A percentile compares a stretch with the other conserved stretches of the same genome.
These are phyloP conservation scores for Deroplatys truncata DNA, from an alignment of 2,888 invertebrate genomes.

Conservation along the genomic window DNA sequence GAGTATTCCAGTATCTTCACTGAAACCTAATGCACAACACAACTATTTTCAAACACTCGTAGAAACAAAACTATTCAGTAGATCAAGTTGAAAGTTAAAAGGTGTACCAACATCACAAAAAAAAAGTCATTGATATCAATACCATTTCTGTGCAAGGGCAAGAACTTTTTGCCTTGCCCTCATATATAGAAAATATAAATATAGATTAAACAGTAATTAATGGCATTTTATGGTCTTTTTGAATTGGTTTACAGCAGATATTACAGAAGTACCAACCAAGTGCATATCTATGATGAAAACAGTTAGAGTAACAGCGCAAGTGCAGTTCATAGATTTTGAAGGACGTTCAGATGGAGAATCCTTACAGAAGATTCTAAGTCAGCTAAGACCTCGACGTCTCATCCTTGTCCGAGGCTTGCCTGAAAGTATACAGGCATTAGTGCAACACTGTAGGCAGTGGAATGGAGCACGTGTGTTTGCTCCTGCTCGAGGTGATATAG, in stretches of 20 bases:
- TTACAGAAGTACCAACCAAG: conserved; percentile 84
- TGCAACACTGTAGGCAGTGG: conserved; percentile 61
- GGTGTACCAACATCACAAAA: too few relatives aligned
- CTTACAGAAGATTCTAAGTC: conserved; percentile 69
- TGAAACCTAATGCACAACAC: too few relatives aligned
- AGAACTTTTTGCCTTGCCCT: too few relatives aligned
- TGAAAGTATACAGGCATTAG: conserved; percentile 65
- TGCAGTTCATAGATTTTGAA: conserved; percentile 96
- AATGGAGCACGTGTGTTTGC: conserved; percentile 75
- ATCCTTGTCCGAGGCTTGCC: conserved; percentile 71
- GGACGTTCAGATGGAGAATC: conserved; percentile 80
- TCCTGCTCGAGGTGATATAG: conserved; percentile 74
- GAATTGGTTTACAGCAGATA: conserved; percentile 38
- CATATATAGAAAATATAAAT: too few relatives aligned
- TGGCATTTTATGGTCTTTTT: not conserved
- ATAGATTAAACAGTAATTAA: too few relatives aligned
- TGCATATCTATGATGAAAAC: conserved; percentile 71
- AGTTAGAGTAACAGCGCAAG: conserved; percentile 75
- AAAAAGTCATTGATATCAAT: too few relatives aligned
- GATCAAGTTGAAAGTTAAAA: too few relatives aligned
- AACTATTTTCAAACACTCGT: too few relatives aligned
- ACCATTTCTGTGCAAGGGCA: too few relatives aligned
- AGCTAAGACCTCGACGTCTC: conserved; percentile 75
- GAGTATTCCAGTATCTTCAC: too few relatives aligned
- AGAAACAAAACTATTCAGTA: too few relatives aligned